Percentiles rank a stretch among this genome's conserved stretches.
phyloP scores from a whole-genome alignment of 2,888 invertebrate genomes.

The Pinctada fucata region DNA sequence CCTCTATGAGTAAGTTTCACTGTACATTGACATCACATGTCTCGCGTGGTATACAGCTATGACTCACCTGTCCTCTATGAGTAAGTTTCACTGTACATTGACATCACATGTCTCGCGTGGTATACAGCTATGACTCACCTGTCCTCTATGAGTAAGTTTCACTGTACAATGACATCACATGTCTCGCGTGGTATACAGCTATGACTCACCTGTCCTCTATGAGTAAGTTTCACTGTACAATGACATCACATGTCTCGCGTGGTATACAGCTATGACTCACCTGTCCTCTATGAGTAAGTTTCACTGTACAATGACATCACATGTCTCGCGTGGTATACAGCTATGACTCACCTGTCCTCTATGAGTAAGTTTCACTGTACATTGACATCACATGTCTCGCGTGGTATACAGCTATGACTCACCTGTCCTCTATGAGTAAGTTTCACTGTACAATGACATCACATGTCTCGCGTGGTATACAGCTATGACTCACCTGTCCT shows the following conservation, averaged over 20 bases:
- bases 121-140: conserved; percentile 51
- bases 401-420: conserved; percentile 47
- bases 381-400: too few species aligned
- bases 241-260: neutral
- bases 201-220: conserved; percentile 44
- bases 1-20: conserved; percentile 36
- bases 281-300: conserved; percentile 41
- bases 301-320: too few species aligned
- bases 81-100: conserved; percentile 32
- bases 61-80: conserved; percentile 40
- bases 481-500: conserved; percentile 48
- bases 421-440: conserved; percentile 44
- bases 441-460: neutral
- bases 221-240: conserved; percentile 33
- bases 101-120: neutral
- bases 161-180: too few species aligned
- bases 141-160: conserved; percentile 37
- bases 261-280: conserved; percentile 49
- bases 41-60: conserved; percentile 44
- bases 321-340: conserved; percentile 38
- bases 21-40: too few species aligned
- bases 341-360: conserved; percentile 46
- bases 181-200: conserved; percentile 42
- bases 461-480: conserved; percentile 28
- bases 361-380: conserved; percentile 36